Conservation (phyloP, 2,113 vertebrate genomes). For the Phaetusa simplex region DNA sequence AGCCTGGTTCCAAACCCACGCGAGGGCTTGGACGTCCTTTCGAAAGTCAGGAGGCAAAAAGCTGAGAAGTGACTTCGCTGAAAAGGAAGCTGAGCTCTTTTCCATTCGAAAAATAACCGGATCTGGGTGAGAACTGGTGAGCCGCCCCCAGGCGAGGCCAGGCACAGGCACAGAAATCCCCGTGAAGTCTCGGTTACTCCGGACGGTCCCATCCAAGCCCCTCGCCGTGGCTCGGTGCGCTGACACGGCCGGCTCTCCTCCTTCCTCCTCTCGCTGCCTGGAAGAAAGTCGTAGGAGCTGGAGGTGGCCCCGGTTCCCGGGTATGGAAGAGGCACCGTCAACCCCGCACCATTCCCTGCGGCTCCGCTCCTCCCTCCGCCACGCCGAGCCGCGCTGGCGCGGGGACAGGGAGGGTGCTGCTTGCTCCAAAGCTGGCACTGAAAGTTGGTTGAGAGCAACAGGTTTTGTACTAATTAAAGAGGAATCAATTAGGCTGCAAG, state of each 20-base stretch:
- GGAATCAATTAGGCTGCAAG: constrained; percentile 54
- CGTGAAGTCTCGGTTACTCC: not conserved
- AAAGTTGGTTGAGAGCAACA: not conserved
- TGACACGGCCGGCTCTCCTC: accelerated
- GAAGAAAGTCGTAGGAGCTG: not conserved
- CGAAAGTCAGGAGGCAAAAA: not conserved
- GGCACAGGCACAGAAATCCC: not conserved
- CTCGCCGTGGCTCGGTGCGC: not conserved
- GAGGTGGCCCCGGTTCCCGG: not conserved
- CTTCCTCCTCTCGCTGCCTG: not conserved
- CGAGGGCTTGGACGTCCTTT: not conserved
- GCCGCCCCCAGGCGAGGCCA: not conserved
- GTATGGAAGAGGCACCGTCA: not conserved
- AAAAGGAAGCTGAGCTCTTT: not conserved
- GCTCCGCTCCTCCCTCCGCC: not conserved
- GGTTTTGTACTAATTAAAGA: constrained; percentile 58
- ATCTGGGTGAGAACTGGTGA: not conserved
- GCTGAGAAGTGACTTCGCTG: not conserved
- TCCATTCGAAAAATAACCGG: not conserved
- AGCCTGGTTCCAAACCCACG: not conserved
- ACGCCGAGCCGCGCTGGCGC: not conserved
- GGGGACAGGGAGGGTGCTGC: not conserved
- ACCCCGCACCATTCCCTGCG: accelerated
- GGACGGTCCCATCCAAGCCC: not conserved
- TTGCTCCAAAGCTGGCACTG: not conserved